Conservation (phyloP, 2,797 vertebrate genomes). For the Emys orbicularis region DNA sequence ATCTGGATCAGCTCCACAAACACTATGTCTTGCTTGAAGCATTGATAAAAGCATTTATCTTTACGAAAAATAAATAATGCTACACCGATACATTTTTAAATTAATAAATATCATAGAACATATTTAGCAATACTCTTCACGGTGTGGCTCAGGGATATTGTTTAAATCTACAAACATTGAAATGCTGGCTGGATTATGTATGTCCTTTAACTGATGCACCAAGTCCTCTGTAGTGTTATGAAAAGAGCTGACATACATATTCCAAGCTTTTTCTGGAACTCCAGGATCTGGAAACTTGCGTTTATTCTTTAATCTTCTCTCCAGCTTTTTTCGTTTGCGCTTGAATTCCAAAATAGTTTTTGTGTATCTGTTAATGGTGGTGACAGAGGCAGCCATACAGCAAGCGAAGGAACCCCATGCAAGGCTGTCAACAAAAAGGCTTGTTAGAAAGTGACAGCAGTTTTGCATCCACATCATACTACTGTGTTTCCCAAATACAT, state of each 20-base stretch:
- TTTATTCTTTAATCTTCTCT: slow-evolving; percentile 91
- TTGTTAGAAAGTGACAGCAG: slow-evolving; percentile 15
- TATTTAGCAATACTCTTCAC: slow-evolving; percentile 83
- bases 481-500: not conserved
- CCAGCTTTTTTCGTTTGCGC: slow-evolving; percentile 90
- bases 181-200: slow-evolving; percentile 75
- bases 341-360: slow-evolving; percentile 92
- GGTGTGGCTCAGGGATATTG: slow-evolving; percentile 73
- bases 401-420: slow-evolving; percentile 94
- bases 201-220: slow-evolving; percentile 83
- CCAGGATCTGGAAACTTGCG: slow-evolving; percentile 86
- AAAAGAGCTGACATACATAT: slow-evolving; percentile 90
- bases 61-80: slow-evolving; percentile 17
- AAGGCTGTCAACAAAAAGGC: slow-evolving; percentile 81
- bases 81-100: slow-evolving; percentile 9
- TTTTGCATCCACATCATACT: not conserved
- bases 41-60: not conserved
- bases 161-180: slow-evolving; percentile 87
- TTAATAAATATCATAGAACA: not conserved
- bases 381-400: slow-evolving; percentile 93
- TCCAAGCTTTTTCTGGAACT: slow-evolving; percentile 89
- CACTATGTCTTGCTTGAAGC: not conserved
- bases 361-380: slow-evolving; percentile 92
- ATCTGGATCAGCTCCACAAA: not conserved
- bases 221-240: slow-evolving; percentile 86